A percentile compares a stretch with the other conserved stretches of the same genome.
Conservation (phyloP, 2,888 invertebrate species). For the Exephanes ischioxanthus region DNA sequence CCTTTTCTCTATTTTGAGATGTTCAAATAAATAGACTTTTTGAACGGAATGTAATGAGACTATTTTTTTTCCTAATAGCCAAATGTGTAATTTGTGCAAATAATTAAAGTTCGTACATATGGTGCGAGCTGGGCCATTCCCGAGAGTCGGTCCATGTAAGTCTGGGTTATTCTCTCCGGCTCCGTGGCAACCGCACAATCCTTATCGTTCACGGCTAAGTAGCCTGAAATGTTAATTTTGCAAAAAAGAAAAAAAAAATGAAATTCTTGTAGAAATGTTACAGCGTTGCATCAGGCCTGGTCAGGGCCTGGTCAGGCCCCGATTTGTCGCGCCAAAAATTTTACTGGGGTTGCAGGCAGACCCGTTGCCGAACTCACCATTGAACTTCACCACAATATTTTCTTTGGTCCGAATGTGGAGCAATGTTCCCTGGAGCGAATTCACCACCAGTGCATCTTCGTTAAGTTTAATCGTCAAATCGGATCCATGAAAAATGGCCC, state of each 20-base stretch:
- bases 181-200: neutral
- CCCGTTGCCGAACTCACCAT: conserved; percentile 56
- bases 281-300: too few species aligned
- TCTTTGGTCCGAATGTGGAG: conserved; percentile 64
- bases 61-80: too few species aligned
- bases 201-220: neutral
- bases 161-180: conserved; percentile 22
- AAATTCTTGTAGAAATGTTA: too few species aligned
- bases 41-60: too few species aligned
- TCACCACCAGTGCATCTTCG: conserved; percentile 27
- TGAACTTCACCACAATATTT: conserved; percentile 62
- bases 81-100: too few species aligned
- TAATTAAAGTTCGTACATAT: conserved; percentile 8
- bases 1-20: too few species aligned
- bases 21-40: too few species aligned
- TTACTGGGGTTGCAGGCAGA: neutral
- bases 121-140: neutral
- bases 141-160: conserved; percentile 21
- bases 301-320: too few species aligned
- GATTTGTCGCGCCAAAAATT: too few species aligned
- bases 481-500: conserved; percentile 49
- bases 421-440: conserved; percentile 45
- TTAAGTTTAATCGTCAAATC: conserved; percentile 59
- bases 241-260: too few species aligned
- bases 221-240: neutral